These are phyloP conservation scores for Cantharis nigra DNA, from an alignment of 2,888 invertebrate genomes.

Conservation along the genomic window DNA sequence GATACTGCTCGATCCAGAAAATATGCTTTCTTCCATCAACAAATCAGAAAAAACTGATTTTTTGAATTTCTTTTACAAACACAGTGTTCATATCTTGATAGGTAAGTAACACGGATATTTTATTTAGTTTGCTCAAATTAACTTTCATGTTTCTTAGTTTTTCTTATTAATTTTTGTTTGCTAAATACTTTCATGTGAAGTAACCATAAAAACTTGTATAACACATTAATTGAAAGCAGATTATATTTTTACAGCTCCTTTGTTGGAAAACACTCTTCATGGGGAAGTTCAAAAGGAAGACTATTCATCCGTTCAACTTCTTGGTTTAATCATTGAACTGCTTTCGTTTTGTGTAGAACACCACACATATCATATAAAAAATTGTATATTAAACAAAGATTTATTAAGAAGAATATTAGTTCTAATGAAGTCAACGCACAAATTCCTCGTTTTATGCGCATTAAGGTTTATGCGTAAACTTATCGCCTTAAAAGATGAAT, in stretches of 20 bases:
- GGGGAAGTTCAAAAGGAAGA: conserved; percentile 92
- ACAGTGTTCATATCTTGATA: conserved; percentile 95
- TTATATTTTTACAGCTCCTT: conserved; percentile 69
- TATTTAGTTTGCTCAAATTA: background rate
- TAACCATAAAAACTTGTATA: background rate
- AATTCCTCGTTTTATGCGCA: conserved; percentile 95
- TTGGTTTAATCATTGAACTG: conserved; percentile 93
- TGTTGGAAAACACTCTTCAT: conserved; percentile 89
- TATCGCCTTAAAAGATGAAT: conserved; percentile 96
- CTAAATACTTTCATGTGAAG: background rate
- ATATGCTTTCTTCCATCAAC: conserved; percentile 91
- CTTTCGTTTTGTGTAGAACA: conserved; percentile 98
- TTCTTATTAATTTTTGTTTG: background rate
- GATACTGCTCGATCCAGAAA: conserved; percentile 94
- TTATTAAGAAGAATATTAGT: conserved; percentile 92
- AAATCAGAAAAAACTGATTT: conserved; percentile 98
- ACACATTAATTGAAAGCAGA: conserved; percentile 36
- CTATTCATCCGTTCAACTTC: conserved; percentile 93
- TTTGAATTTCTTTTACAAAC: conserved; percentile 97
- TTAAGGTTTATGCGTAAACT: conserved; percentile 96
- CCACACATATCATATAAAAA: conserved; percentile 98
- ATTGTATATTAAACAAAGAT: conserved; percentile 96
- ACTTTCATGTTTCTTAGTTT: background rate
- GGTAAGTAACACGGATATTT: conserved; percentile 61
- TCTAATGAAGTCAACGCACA: conserved; percentile 95